Conservation (phyloP, 2,797 vertebrate genomes). For the Lepilemur septentrionalis region DNA sequence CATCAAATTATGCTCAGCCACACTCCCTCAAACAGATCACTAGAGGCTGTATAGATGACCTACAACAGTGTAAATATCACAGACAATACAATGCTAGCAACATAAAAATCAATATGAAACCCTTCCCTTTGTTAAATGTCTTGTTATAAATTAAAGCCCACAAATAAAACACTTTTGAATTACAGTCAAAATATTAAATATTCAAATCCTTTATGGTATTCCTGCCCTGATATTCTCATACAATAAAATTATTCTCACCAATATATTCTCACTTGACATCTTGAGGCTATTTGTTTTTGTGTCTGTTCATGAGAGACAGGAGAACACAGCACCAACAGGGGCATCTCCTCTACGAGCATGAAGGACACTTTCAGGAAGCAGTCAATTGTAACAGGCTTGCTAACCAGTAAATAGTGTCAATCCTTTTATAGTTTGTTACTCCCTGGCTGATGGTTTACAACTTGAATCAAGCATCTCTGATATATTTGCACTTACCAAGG, state of each 20-base stretch:
- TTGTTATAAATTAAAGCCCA: background rate
- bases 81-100: background rate
- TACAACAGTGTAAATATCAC: background rate
- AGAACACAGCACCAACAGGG: background rate
- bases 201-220: background rate
- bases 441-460: background rate
- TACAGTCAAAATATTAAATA: background rate
- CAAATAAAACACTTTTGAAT: background rate
- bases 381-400: background rate
- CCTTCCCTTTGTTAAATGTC: background rate
- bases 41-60: background rate
- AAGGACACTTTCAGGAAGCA: background rate
- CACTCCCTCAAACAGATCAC: background rate
- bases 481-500: background rate
- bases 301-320: background rate
- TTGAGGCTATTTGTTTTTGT: background rate
- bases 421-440: background rate
- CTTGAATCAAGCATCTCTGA: background rate
- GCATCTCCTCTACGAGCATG: background rate
- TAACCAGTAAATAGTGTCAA: background rate
- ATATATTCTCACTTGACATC: background rate
- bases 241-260: background rate
- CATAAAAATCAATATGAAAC: background rate
- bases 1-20: background rate
- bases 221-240: background rate